These are phyloP conservation scores for Temnothorax ravouxi DNA, from an alignment of 2,888 invertebrate genomes.

Conservation along the genomic window DNA sequence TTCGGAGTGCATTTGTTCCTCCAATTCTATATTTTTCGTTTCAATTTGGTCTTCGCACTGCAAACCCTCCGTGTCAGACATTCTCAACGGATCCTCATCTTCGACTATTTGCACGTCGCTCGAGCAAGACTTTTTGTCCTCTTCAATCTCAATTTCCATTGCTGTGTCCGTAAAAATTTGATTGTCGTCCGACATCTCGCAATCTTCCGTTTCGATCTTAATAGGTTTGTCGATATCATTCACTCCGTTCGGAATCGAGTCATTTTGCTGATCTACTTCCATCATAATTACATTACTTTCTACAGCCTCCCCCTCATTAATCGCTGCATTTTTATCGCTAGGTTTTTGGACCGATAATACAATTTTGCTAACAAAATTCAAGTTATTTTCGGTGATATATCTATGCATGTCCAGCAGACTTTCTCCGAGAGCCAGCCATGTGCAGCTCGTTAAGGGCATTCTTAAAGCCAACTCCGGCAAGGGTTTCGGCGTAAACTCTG, in stretches of 20 bases:
- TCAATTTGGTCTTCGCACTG: conserved; percentile 72
- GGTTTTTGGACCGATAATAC: conserved; percentile 83
- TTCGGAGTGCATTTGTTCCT: conserved; percentile 67
- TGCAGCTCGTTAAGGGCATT: conserved; percentile 88
- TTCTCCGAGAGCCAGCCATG: conserved; percentile 90
- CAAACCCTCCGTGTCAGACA: conserved; percentile 74
- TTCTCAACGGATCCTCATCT: conserved; percentile 78
- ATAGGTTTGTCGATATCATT: conserved; percentile 60
- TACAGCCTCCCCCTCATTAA: conserved; percentile 62
- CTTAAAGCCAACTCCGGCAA: conserved; percentile 88
- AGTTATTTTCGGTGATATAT: conserved; percentile 89
- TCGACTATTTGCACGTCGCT: conserved; percentile 81
- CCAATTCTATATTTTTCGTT: conserved; percentile 69
- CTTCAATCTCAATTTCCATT: conserved; percentile 79
- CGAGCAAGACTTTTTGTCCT: conserved; percentile 80
- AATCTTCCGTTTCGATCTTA: conserved; percentile 69
- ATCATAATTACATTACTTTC: conserved; percentile 63
- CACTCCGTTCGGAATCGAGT: conserved; percentile 57
- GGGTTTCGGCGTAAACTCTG: conserved; percentile 87
- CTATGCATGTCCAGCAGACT: conserved; percentile 90
- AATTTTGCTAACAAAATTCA: conserved; percentile 88
- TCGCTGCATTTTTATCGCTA: conserved; percentile 81
- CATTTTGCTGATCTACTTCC: conserved; percentile 64
- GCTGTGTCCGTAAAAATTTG: conserved; percentile 68
- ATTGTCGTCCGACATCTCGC: conserved; percentile 68